phyloP scores from a whole-genome alignment of 2,888 invertebrate genomes.

The Julus scandinavius region DNA sequence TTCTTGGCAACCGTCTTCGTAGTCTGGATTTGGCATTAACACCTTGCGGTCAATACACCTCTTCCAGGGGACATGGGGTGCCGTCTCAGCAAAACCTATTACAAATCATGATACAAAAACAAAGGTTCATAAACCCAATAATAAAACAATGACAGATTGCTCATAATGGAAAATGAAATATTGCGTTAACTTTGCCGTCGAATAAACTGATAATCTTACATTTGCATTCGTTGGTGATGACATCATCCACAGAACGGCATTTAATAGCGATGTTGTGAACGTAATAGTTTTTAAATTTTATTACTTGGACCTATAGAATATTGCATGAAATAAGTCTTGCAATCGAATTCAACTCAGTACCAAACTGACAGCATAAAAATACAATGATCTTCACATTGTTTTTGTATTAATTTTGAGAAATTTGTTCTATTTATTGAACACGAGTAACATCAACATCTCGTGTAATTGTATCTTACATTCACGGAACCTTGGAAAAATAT shows the following conservation, averaged over 20 bases:
- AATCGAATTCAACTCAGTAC: background rate
- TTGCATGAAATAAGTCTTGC: too few relatives aligned
- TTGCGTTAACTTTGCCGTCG: background rate
- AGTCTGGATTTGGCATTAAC: constrained; percentile 40
- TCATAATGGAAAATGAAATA: background rate
- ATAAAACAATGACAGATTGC: background rate
- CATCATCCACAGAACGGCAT: constrained; percentile 31
- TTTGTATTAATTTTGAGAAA: background rate
- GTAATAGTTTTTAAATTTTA: constrained; percentile 52
- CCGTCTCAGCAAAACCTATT: constrained; percentile 16
- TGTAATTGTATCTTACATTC: constrained; percentile 34
- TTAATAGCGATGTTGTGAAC: constrained; percentile 25
- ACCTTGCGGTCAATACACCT: constrained; percentile 45
- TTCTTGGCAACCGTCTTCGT: constrained; percentile 49
- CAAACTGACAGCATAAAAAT: background rate
- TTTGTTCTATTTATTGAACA: background rate
- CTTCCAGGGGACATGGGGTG: constrained; percentile 47
- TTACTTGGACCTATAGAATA: background rate
- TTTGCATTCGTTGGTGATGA: background rate
- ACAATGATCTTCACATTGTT: too few relatives aligned
- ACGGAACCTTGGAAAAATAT: constrained; percentile 50
- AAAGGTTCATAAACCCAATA: too few relatives aligned
- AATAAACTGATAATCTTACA: background rate
- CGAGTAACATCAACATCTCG: background rate
- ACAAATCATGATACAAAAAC: background rate